A percentile compares a stretch with the other conserved stretches of the same genome.
Evolutionary conservation across 2,113 vertebrate genomes (phyloP).

Genomic region (Sinocyclocheilus anshuiensis): DNA sequence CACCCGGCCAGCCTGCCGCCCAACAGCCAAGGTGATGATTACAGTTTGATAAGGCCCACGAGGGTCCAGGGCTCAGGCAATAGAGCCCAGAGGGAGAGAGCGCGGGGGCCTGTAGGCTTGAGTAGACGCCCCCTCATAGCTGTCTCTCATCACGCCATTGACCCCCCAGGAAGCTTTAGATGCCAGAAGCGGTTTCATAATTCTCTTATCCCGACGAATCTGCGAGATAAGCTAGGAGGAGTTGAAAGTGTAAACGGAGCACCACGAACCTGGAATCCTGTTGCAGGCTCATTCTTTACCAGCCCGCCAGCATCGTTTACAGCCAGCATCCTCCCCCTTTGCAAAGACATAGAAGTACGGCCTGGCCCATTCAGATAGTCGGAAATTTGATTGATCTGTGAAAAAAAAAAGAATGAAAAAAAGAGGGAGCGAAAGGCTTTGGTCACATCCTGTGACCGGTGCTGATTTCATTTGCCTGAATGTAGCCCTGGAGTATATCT

Average conservation of each 20-base stretch:
- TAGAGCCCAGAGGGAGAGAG: slow-evolving; percentile 48
- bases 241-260: slow-evolving; percentile 82
- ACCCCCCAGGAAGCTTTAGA: slow-evolving; percentile 83
- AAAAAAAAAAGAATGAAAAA: slow-evolving; percentile 31
- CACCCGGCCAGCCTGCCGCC: slow-evolving; percentile 55
- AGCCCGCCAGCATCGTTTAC: slow-evolving; percentile 67
- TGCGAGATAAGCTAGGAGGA: slow-evolving; percentile 76
- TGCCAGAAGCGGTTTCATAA: slow-evolving; percentile 79
- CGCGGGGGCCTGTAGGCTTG: slow-evolving; percentile 45
- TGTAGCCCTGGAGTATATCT: slow-evolving; percentile 79
- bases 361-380: slow-evolving; percentile 60
- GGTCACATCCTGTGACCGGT: slow-evolving; percentile 80
- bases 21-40: slow-evolving; percentile 58
- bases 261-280: slow-evolving; percentile 70
- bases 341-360: slow-evolving; percentile 38
- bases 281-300: slow-evolving; percentile 71
- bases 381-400: slow-evolving; percentile 78
- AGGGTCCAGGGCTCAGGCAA: slow-evolving; percentile 33
- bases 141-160: slow-evolving; percentile 82
- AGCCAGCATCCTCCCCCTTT: slow-evolving; percentile 49
- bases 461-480: slow-evolving; percentile 74
- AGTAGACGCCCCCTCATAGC: slow-evolving; percentile 68
- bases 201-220: slow-evolving; percentile 81
- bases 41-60: slow-evolving; percentile 57
- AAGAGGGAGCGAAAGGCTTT: slow-evolving; percentile 67